A percentile compares a stretch with the other conserved stretches of the same genome.
Evolutionary conservation across 2,888 invertebrate species (phyloP).

Genomic region (Cecidostiba fungosa): DNA sequence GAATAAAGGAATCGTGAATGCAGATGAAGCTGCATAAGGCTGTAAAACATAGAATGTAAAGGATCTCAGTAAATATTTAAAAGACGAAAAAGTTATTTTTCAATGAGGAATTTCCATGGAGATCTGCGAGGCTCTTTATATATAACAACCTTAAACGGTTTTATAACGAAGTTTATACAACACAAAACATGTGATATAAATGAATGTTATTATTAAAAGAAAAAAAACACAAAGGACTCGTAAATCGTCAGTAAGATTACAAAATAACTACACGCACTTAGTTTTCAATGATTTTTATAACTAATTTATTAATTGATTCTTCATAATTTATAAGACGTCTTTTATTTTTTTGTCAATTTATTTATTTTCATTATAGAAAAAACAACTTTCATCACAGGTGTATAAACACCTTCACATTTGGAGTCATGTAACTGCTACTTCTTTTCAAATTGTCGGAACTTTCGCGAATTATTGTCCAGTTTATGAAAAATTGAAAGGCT

Average conservation of each 20-base stretch:
- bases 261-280: conserved; percentile 57
- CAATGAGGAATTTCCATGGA: conserved; percentile 26
- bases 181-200: background rate
- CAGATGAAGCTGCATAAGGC: conserved; percentile 34
- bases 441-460: conserved; percentile 34
- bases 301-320: conserved; percentile 52
- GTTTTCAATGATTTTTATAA: conserved; percentile 44
- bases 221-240: background rate
- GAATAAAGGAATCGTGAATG: conserved; percentile 48
- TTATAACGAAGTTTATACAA: background rate
- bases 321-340: conserved; percentile 48
- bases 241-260: conserved; percentile 27
- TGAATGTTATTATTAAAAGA: background rate
- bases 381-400: conserved; percentile 73
- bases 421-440: conserved; percentile 41
- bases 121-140: conserved; percentile 27
- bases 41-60: conserved; percentile 37
- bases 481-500: conserved; percentile 31
- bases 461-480: conserved; percentile 48
- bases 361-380: conserved; percentile 67
- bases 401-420: conserved; percentile 69
- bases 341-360: conserved; percentile 51
- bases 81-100: conserved; percentile 42
- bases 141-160: conserved; percentile 18
- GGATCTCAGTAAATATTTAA: conserved; percentile 9